Base-by-base conservation (phyloP, 2,113 vertebrate species). In the Argyrosomus japonicus region DNA sequence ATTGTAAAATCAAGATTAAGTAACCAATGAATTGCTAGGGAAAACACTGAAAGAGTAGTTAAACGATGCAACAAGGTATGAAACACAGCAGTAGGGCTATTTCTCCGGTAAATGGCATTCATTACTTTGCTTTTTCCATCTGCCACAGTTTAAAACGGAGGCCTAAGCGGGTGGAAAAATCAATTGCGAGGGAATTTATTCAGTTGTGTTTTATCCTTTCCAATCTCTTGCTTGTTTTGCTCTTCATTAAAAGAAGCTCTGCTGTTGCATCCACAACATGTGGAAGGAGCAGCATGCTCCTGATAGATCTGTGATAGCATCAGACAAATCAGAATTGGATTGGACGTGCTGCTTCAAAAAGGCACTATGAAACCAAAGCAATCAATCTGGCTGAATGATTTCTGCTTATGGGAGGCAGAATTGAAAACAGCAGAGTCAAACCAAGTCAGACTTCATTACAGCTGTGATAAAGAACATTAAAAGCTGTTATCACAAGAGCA, bases 231-330 rank as follows among this genome's bases (percentile, higher is more conserved):
- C 71, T 91, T 79, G 69, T 82, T 91, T 81, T 82, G 68, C 63
- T 78, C 57, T 88, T 92, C 53, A 90, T 94, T 93, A 89, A 82
- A 83, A 72, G 45, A 58, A 50, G 25, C 21, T 54, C 71, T 36
- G 73, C 75, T 65, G 61, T 65, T 62, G 40, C 68, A 77, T 27
- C 81, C 60, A 70, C 60, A 77, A 74, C 23, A 74, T 5, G 12
- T 50, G 77, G 57, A 51, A 50, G 11, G 32, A 74, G 54, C 69
- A 77, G 36, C 61, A 9, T 48, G 80, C 60, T 21, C 74, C 13
- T 72, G 80, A 91, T 75, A 83, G 75, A 71, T 68, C 72, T 76
- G 45, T 2, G 82, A 85, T 76, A 57, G 77, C 70, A 72, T 81
- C 62, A 82, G 87, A 86, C 87, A 68, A 90, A 88, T 87, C 62